Percentiles rank a stretch among this genome's conserved stretches.
Evolutionary conservation across 2,888 invertebrate species (phyloP).

Genomic region (Atherix ibis): DNA sequence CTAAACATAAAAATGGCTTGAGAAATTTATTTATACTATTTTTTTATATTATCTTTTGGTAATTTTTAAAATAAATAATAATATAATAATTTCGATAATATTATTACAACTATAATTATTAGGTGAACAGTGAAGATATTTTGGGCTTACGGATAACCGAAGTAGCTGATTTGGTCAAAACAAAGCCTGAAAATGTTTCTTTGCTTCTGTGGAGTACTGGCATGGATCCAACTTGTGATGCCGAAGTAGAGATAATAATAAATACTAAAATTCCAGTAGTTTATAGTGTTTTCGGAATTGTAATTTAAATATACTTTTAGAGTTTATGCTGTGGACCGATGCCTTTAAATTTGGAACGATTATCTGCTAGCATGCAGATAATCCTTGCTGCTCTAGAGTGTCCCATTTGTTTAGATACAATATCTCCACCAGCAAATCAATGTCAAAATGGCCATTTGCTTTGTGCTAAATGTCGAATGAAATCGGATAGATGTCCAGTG

Average conservation of each 20-base stretch:
- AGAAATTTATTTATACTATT: too few species aligned
- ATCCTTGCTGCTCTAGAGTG: constrained; percentile 42
- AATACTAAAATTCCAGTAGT: not conserved
- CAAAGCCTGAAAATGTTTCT: constrained; percentile 30
- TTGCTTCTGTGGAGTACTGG: constrained; percentile 37
- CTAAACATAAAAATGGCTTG: too few species aligned
- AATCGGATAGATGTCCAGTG: constrained; percentile 44
- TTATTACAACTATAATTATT: too few species aligned
- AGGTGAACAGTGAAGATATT: constrained; percentile 41
- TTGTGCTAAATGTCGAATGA: constrained; percentile 42
- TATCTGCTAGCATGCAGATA: constrained; percentile 36
- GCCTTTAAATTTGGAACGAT: constrained; percentile 37
- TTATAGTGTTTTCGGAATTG: constrained; percentile 9
- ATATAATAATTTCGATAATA: too few species aligned
- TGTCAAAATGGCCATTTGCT: constrained; percentile 50
- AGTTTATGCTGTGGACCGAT: constrained; percentile 39
- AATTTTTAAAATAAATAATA: too few species aligned
- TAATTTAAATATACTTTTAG: constrained; percentile 17
- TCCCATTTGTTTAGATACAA: constrained; percentile 47
- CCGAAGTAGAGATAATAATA: constrained; percentile 23
- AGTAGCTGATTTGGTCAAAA: constrained; percentile 37
- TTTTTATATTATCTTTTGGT: too few species aligned
- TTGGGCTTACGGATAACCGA: constrained; percentile 36
- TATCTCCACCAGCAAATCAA: constrained; percentile 44
- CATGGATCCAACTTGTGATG: constrained; percentile 32